Base-by-base conservation (phyloP, 37 sponge, comb jelly and placozoan species). In the Amphimedon queenslandica region DNA sequence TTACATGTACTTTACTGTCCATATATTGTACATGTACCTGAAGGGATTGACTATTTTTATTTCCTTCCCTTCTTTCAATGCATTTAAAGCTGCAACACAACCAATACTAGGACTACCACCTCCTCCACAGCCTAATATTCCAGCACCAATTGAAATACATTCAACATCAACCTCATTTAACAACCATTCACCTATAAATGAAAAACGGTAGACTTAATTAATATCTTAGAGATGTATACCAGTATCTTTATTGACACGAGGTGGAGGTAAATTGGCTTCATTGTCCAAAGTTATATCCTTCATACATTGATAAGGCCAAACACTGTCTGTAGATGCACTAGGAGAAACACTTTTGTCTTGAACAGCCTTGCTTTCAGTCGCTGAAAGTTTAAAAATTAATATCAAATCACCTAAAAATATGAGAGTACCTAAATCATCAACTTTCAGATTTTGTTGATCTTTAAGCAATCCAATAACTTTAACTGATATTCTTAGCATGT, bases 101-200 rank as follows among this genome's bases (percentile, higher is more conserved):
- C 86, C 93, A 25, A 75, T 2, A n/a, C 71, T 35, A 37, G 93
- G 93, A 40, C 65, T 78, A 18, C 93, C 93, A 21, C 93, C 93
- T n/a, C 93, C 93, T 40, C 93, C 93, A 78, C 93, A 92, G 2
- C 93, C 93, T 36, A 92, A 77, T 28, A 92, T 84, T 2, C 86
- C 93, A 47, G 93, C 89, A 23, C 93, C 93, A 61, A 84, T 75
- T 1, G 82, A 67, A 51, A 92, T n/a, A 55, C 93, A 92, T 69
- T 81, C 86, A 16, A 92, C 60, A 57, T 92, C 93, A 24, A 78
- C 74, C 31, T 16, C 78, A 66, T 55, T 72, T 69, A 92, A 42
- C 11, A 38, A 6, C 93, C 93, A 92, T 65, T 63, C 74, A 10
- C 88, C 88, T 42, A 40, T 55, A 25, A 37, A 55, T 39, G 42